Evolutionary conservation across 2,113 vertebrate species (phyloP).

Genomic region (Cygnus buccinator): DNA sequence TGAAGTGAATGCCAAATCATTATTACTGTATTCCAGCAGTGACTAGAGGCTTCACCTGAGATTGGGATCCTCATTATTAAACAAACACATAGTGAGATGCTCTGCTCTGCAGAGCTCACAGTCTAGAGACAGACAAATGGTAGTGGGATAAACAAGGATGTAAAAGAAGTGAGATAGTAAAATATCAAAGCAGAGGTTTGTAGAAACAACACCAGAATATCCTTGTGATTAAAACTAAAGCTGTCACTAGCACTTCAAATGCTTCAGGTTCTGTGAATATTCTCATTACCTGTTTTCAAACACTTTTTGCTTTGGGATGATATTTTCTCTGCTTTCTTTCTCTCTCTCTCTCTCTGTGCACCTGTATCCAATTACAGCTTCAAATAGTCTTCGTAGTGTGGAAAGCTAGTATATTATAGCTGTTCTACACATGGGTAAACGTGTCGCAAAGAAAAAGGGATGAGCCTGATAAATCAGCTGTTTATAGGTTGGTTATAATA

Average conservation of each 20-base stretch:
- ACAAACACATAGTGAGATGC: background rate
- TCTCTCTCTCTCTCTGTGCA: background rate
- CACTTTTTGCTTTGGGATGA: background rate
- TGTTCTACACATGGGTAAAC: background rate
- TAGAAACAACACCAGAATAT: slow-evolving; percentile 2
- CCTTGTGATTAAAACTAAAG: slow-evolving; percentile 35
- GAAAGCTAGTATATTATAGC: background rate
- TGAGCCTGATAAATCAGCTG: background rate
- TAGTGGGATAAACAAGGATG: background rate
- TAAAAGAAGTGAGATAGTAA: slow-evolving; percentile 3
- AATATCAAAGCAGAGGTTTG: slow-evolving; percentile 50
- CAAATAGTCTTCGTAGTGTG: background rate
- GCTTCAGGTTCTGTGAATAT: background rate
- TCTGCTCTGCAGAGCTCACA: background rate
- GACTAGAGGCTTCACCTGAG: background rate
- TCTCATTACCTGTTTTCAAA: slow-evolving; percentile 34
- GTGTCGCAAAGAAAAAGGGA: background rate
- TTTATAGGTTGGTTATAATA: background rate
- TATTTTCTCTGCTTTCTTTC: background rate
- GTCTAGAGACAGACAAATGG: background rate
- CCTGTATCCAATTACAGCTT: background rate
- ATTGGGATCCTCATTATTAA: slow-evolving; percentile 9
- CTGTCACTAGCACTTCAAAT: slow-evolving; percentile 2
- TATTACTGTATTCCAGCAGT: slow-evolving; percentile 4
- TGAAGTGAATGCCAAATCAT: slow-evolving; percentile 7